Base-by-base conservation (phyloP, 2,888 invertebrate species). In the Drosophila prolongata region DNA sequence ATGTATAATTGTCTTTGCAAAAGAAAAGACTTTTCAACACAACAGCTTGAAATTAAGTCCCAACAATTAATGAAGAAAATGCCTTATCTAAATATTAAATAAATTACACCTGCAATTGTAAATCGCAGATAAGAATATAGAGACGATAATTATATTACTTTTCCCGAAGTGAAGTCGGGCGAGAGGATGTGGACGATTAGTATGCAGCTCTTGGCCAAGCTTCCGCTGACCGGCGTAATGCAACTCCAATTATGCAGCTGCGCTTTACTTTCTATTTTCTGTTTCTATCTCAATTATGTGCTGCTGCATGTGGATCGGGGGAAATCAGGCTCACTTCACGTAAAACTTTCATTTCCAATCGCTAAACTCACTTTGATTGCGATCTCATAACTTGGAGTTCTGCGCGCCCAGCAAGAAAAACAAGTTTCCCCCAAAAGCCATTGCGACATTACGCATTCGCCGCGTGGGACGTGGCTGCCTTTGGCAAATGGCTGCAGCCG, bases 281-380 rank as follows among this genome's bases (percentile, higher is more conserved):
- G 47, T 40, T 66, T 59, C 68, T 47, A 58, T 56, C 38, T 44
- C 58, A 73, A 77, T 79, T 78, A 81, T 78, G 11, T 47, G 72
- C 74, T 75, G 74, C 64, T 75, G 81, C 69, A 73, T 80, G 82
- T 82, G 54, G 43, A 53, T 19, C 16, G 34, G 38, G 50, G 65
- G 53, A 64, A 56, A 57, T 52, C 47, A 3, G 53, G 43, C 44
- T 35, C n/a, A 53, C 52, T 55, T 19, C 43, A 72, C 61, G 55
- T 44, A 80, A 80, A 89, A 89, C 89, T 89, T 89, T 89, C 89
- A 78, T 90, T 89, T 89, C 84, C 83, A 89, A 86, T 86, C 75
- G 74, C 74, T 66, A 78, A 76, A 65, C 56, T 64, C 58, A 60
- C 44, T 66, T 68, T 68, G 60, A 61, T 73, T 73, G 56, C 58